phyloP scores from a whole-genome alignment of 30 jellyfish, hydroid and myxozoan genomes.

The Aurelia coerulea region DNA sequence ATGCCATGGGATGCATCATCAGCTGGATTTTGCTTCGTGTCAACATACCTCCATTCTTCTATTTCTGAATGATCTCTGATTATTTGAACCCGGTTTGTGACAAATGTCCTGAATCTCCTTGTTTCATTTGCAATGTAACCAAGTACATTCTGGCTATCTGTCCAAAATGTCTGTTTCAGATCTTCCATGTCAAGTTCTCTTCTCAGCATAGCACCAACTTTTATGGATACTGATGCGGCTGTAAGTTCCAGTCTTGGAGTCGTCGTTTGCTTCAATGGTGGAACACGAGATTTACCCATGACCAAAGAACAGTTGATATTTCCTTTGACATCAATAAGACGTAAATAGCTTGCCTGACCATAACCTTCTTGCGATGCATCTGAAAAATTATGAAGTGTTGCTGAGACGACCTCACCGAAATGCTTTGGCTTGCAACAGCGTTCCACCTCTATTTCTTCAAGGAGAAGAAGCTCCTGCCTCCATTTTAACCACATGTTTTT shows the following conservation, averaged over 20 bases:
- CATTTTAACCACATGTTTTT: slow-evolving; percentile 42
- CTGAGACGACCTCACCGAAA: neutral
- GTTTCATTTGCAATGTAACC: slow-evolving; percentile 30
- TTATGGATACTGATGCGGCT: slow-evolving; percentile 63
- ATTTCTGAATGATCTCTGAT: slow-evolving; percentile 18
- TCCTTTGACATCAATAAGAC: slow-evolving; percentile 12
- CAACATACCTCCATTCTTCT: neutral
- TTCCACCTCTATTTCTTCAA: slow-evolving; percentile 5
- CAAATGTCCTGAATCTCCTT: slow-evolving; percentile 39
- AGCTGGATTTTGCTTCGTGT: slow-evolving; percentile 40
- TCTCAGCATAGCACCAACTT: slow-evolving; percentile 18
- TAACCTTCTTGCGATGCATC: slow-evolving; percentile 32
- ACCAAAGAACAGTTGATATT: no score
- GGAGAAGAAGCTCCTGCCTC: slow-evolving; percentile 27
- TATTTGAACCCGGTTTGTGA: slow-evolving; percentile 32
- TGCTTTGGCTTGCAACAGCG: neutral
- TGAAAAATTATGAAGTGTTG: slow-evolving; percentile 16
- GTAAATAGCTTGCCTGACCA: slow-evolving; percentile 42
- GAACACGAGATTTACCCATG: no score
- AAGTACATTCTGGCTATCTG: slow-evolving; percentile 62
- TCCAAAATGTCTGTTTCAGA: slow-evolving; percentile 16
- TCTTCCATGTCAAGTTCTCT: slow-evolving; percentile 55
- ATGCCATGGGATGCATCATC: slow-evolving; percentile 35
- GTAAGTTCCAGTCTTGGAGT: slow-evolving; percentile 64
- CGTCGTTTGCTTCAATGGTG: slow-evolving; percentile 47